These are phyloP conservation scores for Ptychadena robeensis DNA, from an alignment of 2,797 vertebrate genomes.

Conservation along the genomic window DNA sequence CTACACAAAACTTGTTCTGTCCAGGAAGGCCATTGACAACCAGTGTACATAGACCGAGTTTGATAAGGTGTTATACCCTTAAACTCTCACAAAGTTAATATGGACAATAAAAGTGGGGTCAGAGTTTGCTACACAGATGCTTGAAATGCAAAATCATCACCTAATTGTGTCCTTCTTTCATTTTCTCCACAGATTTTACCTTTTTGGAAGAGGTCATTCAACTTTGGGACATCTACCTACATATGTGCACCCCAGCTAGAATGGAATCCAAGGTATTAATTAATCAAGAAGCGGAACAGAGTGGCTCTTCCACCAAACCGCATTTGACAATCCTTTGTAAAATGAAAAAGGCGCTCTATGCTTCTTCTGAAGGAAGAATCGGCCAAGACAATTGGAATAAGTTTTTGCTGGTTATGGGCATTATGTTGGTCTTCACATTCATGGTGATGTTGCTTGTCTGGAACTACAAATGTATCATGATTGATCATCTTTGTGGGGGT, in stretches of 20 bases:
- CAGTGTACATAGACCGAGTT: too few relatives aligned
- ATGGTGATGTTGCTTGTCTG: conserved; percentile 42
- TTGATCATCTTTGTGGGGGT: conserved; percentile 41
- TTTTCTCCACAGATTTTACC: too few relatives aligned
- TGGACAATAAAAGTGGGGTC: background rate
- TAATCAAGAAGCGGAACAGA: background rate
- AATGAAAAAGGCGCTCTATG: background rate
- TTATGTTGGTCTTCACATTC: background rate
- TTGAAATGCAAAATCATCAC: background rate
- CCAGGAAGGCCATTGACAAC: too few relatives aligned
- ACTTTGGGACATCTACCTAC: background rate
- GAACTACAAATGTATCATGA: conserved; percentile 57
- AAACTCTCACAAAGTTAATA: too few relatives aligned
- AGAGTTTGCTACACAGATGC: background rate
- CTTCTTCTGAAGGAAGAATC: too few relatives aligned
- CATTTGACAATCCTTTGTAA: background rate
- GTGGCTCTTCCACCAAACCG: background rate
- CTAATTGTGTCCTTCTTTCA: background rate
- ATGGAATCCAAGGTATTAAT: background rate
- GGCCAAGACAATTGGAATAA: background rate
- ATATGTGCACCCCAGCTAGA: background rate
- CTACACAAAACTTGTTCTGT: too few relatives aligned
- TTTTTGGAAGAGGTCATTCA: background rate
- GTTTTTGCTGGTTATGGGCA: background rate
- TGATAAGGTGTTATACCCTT: too few relatives aligned